Base-by-base conservation (phyloP, 2,113 vertebrate species). In the Phocoena sinus region DNA sequence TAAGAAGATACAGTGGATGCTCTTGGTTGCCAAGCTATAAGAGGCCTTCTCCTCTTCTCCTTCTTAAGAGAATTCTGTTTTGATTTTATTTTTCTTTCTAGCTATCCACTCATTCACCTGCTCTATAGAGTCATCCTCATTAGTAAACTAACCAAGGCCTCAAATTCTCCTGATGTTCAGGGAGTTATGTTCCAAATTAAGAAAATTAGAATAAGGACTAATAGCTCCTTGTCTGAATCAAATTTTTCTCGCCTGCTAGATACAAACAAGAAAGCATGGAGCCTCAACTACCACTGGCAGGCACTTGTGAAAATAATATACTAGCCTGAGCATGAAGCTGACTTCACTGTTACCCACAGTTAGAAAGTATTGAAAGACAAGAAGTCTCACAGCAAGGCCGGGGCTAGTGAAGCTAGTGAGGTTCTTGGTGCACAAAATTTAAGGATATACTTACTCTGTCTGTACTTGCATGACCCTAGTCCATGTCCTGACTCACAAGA, bases 381-480 rank as follows among this genome's bases (percentile, higher is more conserved):
- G 63, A 65, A 50, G 63, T 38, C 6, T 47, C 56, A 53, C 44
- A 44, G 31, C 21, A 63, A 73, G 86, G 8, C 26, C 12, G 6
- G 28, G 23, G 6, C 7, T 8, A 26, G 11, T 20, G 26, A 56
- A 53, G 31, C 26, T 10, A 67, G 56, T 23, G 23, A 95, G 47
- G 5, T 6, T 41, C 3, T 13, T 36, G 20, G 9, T 18, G 4
- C 8, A 28, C 23, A 23, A 18, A 9, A 38, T 33, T 36, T 53
- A 71, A 38, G n/a, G n/a, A 85, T 14, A 36, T 65, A 33, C 2
- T 56, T 26, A 21, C 11, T 36, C 36, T 31, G 20, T 62, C 60
- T 62, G 25, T 3, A 13, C 20, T 31, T 47, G 7, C 0, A 3
- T 13, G 11, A 12, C 33, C 10, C 18, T 56, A 18, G 1, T 33